Percentiles rank a stretch among this genome's conserved stretches.
These are phyloP conservation scores for Cyprinodon diabolis DNA, from an alignment of 2,797 vertebrate species.

Conservation along the genomic window DNA sequence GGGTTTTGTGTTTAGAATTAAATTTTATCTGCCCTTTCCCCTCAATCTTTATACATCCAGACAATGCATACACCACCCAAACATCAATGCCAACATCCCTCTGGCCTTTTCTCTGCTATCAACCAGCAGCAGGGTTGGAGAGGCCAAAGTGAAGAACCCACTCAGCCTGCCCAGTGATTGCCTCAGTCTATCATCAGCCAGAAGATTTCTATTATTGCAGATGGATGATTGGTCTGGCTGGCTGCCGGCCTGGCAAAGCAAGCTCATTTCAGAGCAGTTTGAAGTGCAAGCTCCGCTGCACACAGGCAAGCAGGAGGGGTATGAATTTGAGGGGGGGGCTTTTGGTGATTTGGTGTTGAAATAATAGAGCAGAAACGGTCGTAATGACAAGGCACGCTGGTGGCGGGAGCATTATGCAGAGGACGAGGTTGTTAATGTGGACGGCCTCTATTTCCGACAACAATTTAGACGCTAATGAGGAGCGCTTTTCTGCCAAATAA, in stretches of 20 bases:
- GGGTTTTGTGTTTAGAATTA: slow-evolving; percentile 8
- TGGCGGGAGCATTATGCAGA: slow-evolving; percentile 56
- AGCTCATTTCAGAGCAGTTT: slow-evolving; percentile 71
- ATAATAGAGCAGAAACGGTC: slow-evolving; percentile 69
- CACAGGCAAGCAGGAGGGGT: slow-evolving; percentile 23
- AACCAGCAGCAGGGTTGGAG: slow-evolving; percentile 69
- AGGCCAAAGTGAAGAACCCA: slow-evolving; percentile 75
- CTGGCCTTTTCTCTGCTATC: slow-evolving; percentile 57
- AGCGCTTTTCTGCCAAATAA: slow-evolving; percentile 67
- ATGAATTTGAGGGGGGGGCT: slow-evolving; percentile 28
- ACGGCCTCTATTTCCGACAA: slow-evolving; percentile 68
- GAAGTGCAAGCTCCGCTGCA: slow-evolving; percentile 64
- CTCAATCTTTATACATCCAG: slow-evolving; percentile 30
- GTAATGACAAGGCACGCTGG: slow-evolving; percentile 67
- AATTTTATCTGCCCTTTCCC: slow-evolving; percentile 16
- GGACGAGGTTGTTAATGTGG: slow-evolving; percentile 64
- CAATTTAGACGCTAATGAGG: slow-evolving; percentile 71
- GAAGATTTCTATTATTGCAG: slow-evolving; percentile 79
- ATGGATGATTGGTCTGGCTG: slow-evolving; percentile 78
- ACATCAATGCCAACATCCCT: slow-evolving; percentile 50
- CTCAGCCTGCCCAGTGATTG: slow-evolving; percentile 77
- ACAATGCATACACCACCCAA: slow-evolving; percentile 40
- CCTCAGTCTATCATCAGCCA: slow-evolving; percentile 77
- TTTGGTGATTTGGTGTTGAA: slow-evolving; percentile 67
- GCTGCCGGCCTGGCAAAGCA: slow-evolving; percentile 73